phyloP scores from a whole-genome alignment of 1,140 invertebrate genomes.

The Pentalonia nigronervosa region DNA sequence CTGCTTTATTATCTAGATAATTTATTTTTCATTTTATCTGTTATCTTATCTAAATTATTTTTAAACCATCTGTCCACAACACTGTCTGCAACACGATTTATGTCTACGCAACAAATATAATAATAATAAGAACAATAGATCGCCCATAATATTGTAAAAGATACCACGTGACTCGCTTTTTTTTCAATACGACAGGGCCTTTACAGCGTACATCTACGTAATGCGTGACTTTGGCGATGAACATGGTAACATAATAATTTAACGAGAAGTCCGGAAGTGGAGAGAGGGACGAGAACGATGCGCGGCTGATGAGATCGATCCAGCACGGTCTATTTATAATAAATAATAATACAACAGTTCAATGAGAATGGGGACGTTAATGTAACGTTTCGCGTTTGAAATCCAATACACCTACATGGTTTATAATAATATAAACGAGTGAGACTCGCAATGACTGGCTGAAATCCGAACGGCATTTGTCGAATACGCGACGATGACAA shows the following conservation, averaged over 20 bases:
- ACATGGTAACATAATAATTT: neutral
- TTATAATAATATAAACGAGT: neutral
- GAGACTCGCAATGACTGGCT: neutral
- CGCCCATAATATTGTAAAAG: neutral
- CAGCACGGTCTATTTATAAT: neutral
- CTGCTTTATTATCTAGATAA: too few species aligned
- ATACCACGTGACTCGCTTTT: neutral
- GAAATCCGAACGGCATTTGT: neutral
- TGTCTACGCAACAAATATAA: too few species aligned
- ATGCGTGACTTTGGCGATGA: neutral
- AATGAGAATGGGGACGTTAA: neutral
- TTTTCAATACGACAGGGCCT: neutral
- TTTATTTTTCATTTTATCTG: too few species aligned
- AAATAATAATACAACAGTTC: neutral
- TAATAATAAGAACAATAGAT: too few species aligned
- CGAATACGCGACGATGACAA: neutral
- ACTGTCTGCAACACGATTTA: too few species aligned
- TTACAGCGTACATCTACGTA: neutral
- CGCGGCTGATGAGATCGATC: too few species aligned
- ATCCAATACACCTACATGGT: neutral
- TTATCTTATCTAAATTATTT: too few species aligned
- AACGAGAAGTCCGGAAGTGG: neutral
- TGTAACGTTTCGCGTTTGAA: neutral
- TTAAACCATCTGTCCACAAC: too few species aligned
- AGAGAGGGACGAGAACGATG: too few species aligned